Conservation (phyloP, 2,888 invertebrate species). For the Sarcophaga subvicina region DNA sequence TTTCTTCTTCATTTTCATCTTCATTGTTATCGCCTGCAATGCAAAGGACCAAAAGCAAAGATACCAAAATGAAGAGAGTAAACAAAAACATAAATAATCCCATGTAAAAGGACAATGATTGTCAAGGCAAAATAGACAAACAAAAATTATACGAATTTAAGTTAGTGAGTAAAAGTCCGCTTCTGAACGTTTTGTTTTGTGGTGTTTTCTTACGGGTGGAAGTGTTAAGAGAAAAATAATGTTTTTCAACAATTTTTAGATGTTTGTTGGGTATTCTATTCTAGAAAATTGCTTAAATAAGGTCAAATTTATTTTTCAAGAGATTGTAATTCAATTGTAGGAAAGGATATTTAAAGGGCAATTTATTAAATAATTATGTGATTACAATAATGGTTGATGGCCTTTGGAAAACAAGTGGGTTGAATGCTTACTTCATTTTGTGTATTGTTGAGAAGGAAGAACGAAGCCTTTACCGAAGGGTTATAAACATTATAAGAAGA, state of each 20-base stretch:
- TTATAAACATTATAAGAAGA: too few species aligned
- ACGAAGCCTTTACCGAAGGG: too few species aligned
- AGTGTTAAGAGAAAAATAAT: neutral
- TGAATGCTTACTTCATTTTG: neutral
- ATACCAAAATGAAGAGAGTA: conserved; percentile 32
- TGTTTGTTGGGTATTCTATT: neutral
- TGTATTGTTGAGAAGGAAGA: too few species aligned
- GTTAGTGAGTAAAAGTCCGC: neutral
- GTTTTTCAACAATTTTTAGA: neutral
- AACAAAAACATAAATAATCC: conserved; percentile 59
- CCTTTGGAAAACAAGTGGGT: neutral
- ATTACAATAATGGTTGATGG: neutral
- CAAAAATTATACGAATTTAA: neutral
- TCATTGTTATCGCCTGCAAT: neutral
- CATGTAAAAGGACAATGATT: conserved; percentile 42
- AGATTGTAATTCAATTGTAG: neutral
- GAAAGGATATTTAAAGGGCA: neutral
- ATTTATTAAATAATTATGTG: neutral
- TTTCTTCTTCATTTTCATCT: neutral
- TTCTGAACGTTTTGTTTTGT: too few species aligned
- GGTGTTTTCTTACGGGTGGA: neutral
- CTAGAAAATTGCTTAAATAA: neutral
- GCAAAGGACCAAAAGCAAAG: neutral
- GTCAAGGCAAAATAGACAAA: neutral
- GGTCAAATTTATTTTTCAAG: neutral